phyloP scores from a whole-genome alignment of 2,113 vertebrate species.

The Poeciliopsis retropinna region DNA sequence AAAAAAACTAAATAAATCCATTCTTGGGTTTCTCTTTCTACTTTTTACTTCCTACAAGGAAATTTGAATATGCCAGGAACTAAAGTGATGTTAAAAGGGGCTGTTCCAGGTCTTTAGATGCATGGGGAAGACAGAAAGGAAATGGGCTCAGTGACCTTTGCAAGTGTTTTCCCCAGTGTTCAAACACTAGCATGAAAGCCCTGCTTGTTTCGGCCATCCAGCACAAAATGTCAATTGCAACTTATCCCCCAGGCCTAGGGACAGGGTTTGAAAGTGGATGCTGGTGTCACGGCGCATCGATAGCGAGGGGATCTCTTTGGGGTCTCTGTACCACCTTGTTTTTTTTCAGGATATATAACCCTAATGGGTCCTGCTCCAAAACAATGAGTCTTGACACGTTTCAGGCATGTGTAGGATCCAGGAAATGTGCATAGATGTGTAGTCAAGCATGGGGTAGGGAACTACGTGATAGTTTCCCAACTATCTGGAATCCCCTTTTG shows the following conservation, averaged over 20 bases:
- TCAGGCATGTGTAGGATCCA: constrained; percentile 4
- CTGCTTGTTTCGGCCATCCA: constrained; percentile 83
- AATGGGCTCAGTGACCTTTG: constrained; percentile 86
- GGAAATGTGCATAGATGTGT: constrained; percentile 22
- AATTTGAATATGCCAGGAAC: constrained; percentile 68
- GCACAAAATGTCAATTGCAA: constrained; percentile 85
- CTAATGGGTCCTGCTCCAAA: constrained; percentile 8
- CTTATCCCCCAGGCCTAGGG: constrained; percentile 80
- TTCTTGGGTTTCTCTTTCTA: constrained; percentile 12
- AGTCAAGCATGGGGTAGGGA: constrained; percentile 20
- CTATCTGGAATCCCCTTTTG: constrained; percentile 50
- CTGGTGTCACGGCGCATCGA: constrained; percentile 75
- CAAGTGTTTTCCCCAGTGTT: constrained; percentile 81
- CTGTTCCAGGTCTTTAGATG: constrained; percentile 75
- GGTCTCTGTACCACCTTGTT: constrained; percentile 46
- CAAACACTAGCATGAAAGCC: constrained; percentile 85
- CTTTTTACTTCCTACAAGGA: constrained; percentile 61
- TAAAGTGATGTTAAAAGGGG: constrained; percentile 70
- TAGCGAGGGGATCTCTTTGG: constrained; percentile 57
- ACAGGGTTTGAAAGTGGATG: constrained; percentile 81
- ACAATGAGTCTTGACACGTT: constrained; percentile 16
- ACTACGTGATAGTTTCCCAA: constrained; percentile 14
- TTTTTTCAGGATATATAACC: constrained; percentile 26
- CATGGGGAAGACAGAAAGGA: constrained; percentile 76
- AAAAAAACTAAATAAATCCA: constrained; percentile 21